phyloP scores from a whole-genome alignment of 1,140 invertebrate species.

The Caenorhabditis elegans region WBcel235 BX284605.5:11980001-11980500 shows the following conservation, averaged over 20 bases:
- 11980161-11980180: conserved; percentile 66
- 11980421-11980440: too few species aligned
- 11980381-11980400: too few species aligned
- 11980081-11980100: too few species aligned
- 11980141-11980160: conserved; percentile 64
- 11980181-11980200: conserved; percentile 61
- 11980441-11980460: too few species aligned
- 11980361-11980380: too few species aligned
- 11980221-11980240: conserved; percentile 32
- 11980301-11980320: too few species aligned
- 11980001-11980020: background rate
- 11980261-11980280: background rate
- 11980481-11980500: too few species aligned
- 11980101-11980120: conserved; percentile 6
- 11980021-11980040: background rate
- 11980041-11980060: background rate
- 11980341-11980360: too few species aligned
- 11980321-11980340: too few species aligned
- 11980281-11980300: too few species aligned
- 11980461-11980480: too few species aligned
- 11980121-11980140: conserved; percentile 63
- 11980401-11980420: too few species aligned
- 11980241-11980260: conserved; percentile 27
- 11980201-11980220: conserved; percentile 45
- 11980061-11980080: background rate